Evolutionary conservation across 2,113 vertebrate genomes (phyloP).

Genomic region (Seriola dumerili): DNA sequence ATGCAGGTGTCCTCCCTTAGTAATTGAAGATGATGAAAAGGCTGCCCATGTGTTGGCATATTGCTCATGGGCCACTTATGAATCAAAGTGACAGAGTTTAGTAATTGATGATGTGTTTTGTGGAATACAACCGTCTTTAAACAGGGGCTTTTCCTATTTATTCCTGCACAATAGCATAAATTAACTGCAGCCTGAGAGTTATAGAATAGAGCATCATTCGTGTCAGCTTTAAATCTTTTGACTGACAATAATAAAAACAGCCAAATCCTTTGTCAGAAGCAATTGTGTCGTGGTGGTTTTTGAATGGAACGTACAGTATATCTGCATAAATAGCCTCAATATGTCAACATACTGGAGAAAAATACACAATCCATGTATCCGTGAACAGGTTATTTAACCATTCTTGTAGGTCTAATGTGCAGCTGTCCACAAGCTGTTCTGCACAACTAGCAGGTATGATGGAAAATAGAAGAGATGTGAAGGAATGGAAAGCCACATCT

Average conservation of each 20-base stretch:
- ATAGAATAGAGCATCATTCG: neutral
- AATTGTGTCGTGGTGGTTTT: slow-evolving; percentile 9
- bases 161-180: slow-evolving; percentile 26
- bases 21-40: slow-evolving; percentile 73
- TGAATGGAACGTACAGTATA: slow-evolving; percentile 11
- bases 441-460: slow-evolving; percentile 19
- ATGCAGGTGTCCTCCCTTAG: slow-evolving; percentile 61
- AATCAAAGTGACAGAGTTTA: slow-evolving; percentile 67
- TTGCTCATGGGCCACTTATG: slow-evolving; percentile 58
- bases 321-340: neutral
- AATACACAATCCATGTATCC: neutral
- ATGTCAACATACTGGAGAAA: slow-evolving; percentile 6
- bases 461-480: slow-evolving; percentile 37
- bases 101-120: slow-evolving; percentile 57
- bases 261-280: slow-evolving; percentile 35
- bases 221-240: slow-evolving; percentile 43
- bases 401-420: neutral
- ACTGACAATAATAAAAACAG: slow-evolving; percentile 30
- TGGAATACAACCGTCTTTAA: slow-evolving; percentile 36
- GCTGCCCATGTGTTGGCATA: slow-evolving; percentile 50
- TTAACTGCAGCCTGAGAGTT: slow-evolving; percentile 17
- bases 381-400: slow-evolving; percentile 5
- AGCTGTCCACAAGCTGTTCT: slow-evolving; percentile 38
- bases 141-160: slow-evolving; percentile 2
- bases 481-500: slow-evolving; percentile 64